phyloP scores from a whole-genome alignment of 2,113 vertebrate genomes.

The Chaetodon trifascialis region DNA sequence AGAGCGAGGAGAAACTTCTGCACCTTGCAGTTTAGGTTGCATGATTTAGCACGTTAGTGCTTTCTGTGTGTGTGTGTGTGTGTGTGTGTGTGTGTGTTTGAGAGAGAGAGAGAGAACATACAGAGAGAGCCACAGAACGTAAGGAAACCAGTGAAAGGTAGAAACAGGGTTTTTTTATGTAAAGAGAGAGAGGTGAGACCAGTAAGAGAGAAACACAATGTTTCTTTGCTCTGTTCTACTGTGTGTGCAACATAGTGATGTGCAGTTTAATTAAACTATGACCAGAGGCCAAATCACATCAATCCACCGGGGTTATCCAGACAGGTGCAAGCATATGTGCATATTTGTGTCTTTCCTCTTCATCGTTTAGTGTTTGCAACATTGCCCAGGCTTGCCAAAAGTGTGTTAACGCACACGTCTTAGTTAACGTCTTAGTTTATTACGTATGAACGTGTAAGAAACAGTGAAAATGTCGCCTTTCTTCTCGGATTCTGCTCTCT shows the following conservation, averaged over 20 bases:
- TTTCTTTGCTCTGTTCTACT: constrained; percentile 9
- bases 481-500: not conserved
- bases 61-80: not conserved
- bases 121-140: not conserved
- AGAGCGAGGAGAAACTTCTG: constrained; percentile 40
- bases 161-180: not conserved
- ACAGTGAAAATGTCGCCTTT: not conserved
- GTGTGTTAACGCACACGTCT: constrained; percentile 10
- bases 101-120: not conserved
- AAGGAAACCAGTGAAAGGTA: not conserved
- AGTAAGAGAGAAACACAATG: constrained; percentile 25
- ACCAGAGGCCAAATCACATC: constrained; percentile 71
- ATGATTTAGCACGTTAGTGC: constrained; percentile 42
- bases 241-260: constrained; percentile 49
- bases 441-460: constrained; percentile 22
- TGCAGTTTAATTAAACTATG: constrained; percentile 74
- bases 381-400: constrained; percentile 67
- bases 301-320: constrained; percentile 43
- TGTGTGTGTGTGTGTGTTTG: not conserved
- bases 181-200: not conserved
- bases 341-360: constrained; percentile 41
- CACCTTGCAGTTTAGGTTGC: constrained; percentile 46
- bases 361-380: constrained; percentile 11
- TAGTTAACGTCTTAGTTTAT: constrained; percentile 28
- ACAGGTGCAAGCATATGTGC: constrained; percentile 56